These are phyloP conservation scores for Monomorium pharaonis DNA, from an alignment of 1,140 invertebrate genomes.

Conservation along the genomic window DNA sequence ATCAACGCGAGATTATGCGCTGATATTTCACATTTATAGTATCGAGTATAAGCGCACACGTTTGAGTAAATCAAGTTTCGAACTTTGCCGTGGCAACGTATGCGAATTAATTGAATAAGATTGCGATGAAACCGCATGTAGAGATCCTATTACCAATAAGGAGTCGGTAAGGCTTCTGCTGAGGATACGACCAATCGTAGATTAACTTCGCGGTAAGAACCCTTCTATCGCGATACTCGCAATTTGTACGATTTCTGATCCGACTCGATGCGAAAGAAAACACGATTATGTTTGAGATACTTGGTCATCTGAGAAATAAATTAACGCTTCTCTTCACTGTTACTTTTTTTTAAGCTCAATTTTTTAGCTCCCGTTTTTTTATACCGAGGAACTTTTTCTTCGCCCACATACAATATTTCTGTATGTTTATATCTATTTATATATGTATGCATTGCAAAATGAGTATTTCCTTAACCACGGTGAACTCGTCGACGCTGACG, in stretches of 20 bases:
- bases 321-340: background rate
- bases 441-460: slow-evolving; percentile 38
- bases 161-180: slow-evolving; percentile 83
- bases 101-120: slow-evolving; percentile 82
- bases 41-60: background rate
- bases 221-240: slow-evolving; percentile 77
- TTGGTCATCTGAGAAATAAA: slow-evolving; percentile 48
- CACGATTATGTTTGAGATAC: slow-evolving; percentile 80
- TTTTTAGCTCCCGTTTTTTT: background rate
- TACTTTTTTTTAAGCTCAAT: background rate
- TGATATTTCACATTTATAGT: background rate
- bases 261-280: slow-evolving; percentile 82
- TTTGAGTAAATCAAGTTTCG: background rate
- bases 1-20: background rate
- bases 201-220: slow-evolving; percentile 79
- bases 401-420: background rate
- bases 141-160: slow-evolving; percentile 85
- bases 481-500: slow-evolving; percentile 97
- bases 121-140: slow-evolving; percentile 84
- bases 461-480: slow-evolving; percentile 90
- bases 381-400: background rate
- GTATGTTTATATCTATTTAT: background rate
- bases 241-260: slow-evolving; percentile 86
- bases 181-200: slow-evolving; percentile 84
- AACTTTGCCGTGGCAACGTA: background rate